Evolutionary conservation across 2,888 invertebrate species (phyloP).

Genomic region (Drosophila birchii): DNA sequence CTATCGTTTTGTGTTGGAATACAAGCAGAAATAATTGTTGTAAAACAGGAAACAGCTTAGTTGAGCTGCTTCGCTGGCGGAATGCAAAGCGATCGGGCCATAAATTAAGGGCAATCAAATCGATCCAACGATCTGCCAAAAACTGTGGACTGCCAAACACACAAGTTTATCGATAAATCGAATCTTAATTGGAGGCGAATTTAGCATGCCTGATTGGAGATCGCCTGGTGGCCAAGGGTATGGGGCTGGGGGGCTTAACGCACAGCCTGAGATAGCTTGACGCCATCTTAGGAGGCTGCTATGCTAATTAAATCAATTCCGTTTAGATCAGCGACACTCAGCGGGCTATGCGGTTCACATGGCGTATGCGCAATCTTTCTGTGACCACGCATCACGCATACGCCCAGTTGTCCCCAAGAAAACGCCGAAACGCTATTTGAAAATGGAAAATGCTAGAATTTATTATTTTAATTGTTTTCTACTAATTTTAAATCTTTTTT

Average conservation of each 20-base stretch:
- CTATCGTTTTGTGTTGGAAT: not conserved
- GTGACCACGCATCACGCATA: slow-evolving; percentile 19
- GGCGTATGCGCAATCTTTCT: slow-evolving; percentile 31
- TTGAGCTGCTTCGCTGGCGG: slow-evolving; percentile 10
- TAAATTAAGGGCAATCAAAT: slow-evolving; percentile 37
- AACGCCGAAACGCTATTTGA: not conserved
- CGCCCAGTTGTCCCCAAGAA: slow-evolving; percentile 10
- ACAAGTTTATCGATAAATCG: slow-evolving; percentile 37
- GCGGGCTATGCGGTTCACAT: not conserved
- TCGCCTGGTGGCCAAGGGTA: not conserved
- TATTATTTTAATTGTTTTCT: not conserved
- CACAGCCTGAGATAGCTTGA: slow-evolving; percentile 33
- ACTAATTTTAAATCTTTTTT: not conserved
- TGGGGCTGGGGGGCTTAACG: not conserved
- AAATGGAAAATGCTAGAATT: not conserved
- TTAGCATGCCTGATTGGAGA: slow-evolving; percentile 38
- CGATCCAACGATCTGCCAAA: slow-evolving; percentile 21
- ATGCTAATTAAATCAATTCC: slow-evolving; percentile 35
- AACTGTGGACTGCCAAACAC: slow-evolving; percentile 27
- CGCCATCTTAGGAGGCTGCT: slow-evolving; percentile 34
- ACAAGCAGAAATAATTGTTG: slow-evolving; percentile 10
- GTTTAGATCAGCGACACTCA: slow-evolving; percentile 16
- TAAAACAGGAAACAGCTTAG: slow-evolving; percentile 13
- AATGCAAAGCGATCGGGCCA: slow-evolving; percentile 19
- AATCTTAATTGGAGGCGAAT: slow-evolving; percentile 43